Conservation (phyloP, 2,797 vertebrate species). For the Trachurus trachurus region DNA sequence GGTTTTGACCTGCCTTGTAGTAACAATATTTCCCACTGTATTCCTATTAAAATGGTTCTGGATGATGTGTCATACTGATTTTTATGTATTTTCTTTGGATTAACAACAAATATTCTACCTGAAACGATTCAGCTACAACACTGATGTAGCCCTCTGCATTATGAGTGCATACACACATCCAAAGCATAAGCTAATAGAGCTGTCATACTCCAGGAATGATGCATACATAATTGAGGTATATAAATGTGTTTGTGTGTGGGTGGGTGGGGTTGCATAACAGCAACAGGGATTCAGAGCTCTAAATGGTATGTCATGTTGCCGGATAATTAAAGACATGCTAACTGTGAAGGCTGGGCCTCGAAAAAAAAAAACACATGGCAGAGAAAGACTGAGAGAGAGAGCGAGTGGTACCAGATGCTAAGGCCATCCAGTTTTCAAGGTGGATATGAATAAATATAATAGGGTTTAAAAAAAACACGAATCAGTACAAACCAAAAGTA, state of each 20-base stretch:
- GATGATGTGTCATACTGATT: not conserved
- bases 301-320: slow-evolving; percentile 74
- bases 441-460: slow-evolving; percentile 38
- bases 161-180: slow-evolving; percentile 16
- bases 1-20: not conserved
- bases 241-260: slow-evolving; percentile 75
- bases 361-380: slow-evolving; percentile 7
- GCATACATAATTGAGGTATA: slow-evolving; percentile 77
- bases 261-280: slow-evolving; percentile 65
- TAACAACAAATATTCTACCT: not conserved
- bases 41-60: not conserved
- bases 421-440: slow-evolving; percentile 30
- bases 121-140: slow-evolving; percentile 13
- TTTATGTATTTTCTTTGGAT: slow-evolving; percentile 18
- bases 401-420: slow-evolving; percentile 17
- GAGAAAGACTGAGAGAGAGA: not conserved
- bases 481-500: slow-evolving; percentile 36
- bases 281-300: slow-evolving; percentile 59
- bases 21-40: not conserved
- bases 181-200: slow-evolving; percentile 58
- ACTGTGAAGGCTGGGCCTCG: slow-evolving; percentile 32
- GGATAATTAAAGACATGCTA: slow-evolving; percentile 68
- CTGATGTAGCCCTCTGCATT: slow-evolving; percentile 20
- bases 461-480: slow-evolving; percentile 23
- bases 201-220: slow-evolving; percentile 61